Conservation (phyloP, 2,888 invertebrate species). For the Drosophila kanekoi region DNA sequence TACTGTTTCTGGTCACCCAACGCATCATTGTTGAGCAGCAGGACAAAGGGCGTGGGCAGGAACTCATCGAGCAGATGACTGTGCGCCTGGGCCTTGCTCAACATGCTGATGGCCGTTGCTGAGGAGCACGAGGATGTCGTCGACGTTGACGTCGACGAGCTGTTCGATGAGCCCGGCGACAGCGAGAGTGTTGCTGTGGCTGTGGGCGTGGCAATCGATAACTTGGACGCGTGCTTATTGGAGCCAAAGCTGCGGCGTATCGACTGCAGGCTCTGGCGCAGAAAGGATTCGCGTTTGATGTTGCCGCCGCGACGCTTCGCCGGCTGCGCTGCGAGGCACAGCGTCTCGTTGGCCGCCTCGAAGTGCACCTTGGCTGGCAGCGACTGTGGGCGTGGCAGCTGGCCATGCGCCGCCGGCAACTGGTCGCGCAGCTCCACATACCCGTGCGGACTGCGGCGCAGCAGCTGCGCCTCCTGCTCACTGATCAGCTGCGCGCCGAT, state of each 20-base stretch:
- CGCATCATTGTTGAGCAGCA: slow-evolving; percentile 51
- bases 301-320: slow-evolving; percentile 31
- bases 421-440: slow-evolving; percentile 44
- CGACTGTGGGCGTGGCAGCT: slow-evolving; percentile 65
- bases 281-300: slow-evolving; percentile 80
- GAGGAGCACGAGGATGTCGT: slow-evolving; percentile 53
- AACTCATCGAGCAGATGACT: slow-evolving; percentile 56
- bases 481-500: background rate
- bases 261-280: slow-evolving; percentile 81
- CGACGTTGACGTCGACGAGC: slow-evolving; percentile 50
- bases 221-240: slow-evolving; percentile 58
- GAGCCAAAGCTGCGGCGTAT: slow-evolving; percentile 80
- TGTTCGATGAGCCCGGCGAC: slow-evolving; percentile 44
- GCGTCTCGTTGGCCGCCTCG: slow-evolving; percentile 9
- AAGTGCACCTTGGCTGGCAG: slow-evolving; percentile 63
- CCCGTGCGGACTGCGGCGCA: slow-evolving; percentile 45
- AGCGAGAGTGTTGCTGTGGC: slow-evolving; percentile 15
- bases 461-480: slow-evolving; percentile 38
- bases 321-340: slow-evolving; percentile 2
- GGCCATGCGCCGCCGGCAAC: slow-evolving; percentile 4
- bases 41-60: slow-evolving; percentile 53
- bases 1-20: slow-evolving; percentile 5
- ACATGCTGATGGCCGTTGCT: slow-evolving; percentile 49
- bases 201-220: slow-evolving; percentile 14
- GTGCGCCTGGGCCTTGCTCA: slow-evolving; percentile 51